Base-by-base conservation (phyloP, 2,113 vertebrate genomes). In the Channa maculata region DNA sequence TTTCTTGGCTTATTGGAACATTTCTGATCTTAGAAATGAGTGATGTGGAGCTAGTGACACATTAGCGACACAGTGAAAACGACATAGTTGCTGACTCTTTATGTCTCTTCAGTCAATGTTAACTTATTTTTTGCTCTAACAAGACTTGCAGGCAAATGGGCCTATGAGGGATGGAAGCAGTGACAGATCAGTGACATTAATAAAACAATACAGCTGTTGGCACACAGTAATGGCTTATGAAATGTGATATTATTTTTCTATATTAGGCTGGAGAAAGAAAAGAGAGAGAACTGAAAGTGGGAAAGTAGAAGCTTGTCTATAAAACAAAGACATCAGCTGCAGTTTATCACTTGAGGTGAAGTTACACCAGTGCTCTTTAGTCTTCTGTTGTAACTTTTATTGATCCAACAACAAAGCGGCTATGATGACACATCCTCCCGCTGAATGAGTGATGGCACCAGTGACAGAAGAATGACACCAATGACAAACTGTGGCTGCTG, bases 381-480 rank as follows among this genome's bases (percentile, higher is more conserved):
- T 45, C 70, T 53, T 14, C 60, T 13, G 63, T 39, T n/a, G 39
- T 48, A 33, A 53, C 24, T 65, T 68, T 64, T 55, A 65, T 84
- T 77, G 8, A 46, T 66, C 45, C 38, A 46, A 13, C 64, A 66
- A 37, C 4, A n/a, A 45, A 54, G 60, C 52, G 0, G 39, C 44
- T 37, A 1, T n/a, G 62, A 71, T 62, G 83, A 74, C 8, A 6
- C 64, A 79, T 71, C 75, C 68, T 77, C 73, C 54, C 37, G 76
- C 74, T 8, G 71, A 51, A 12, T 87, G 75, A 89, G 44, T 37
- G 70, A 81, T 78, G 0, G 64, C 74, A 39, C 13, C 52, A 3
- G 54, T 80, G 75, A 71, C 81, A 80, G 55, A 58, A 77, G 60
- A 79, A 58, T 79, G 78, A 77, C 78, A 51, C 60, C 48, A 6